These are phyloP conservation scores for Eupithecia tripunctaria DNA, from an alignment of 2,888 invertebrate species.

Conservation along the genomic window DNA sequence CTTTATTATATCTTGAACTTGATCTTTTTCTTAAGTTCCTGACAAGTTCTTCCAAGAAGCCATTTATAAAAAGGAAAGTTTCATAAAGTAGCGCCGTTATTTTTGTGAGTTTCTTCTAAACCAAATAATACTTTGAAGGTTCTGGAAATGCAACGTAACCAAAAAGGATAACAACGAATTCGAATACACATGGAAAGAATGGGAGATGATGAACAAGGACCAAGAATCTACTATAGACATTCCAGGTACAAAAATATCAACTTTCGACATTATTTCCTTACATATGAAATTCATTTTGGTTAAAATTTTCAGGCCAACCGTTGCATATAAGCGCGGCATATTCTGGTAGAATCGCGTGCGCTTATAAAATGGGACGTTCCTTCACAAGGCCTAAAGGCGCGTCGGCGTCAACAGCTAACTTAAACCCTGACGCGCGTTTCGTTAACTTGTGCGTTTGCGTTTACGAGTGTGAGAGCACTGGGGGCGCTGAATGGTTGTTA, in stretches of 20 bases:
- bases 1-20: too few species aligned
- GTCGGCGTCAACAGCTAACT: constrained; percentile 82
- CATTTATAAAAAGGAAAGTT: not conserved
- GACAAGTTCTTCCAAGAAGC: not conserved
- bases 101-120: not conserved
- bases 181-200: constrained; percentile 92
- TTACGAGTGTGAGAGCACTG: constrained; percentile 99
- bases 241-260: constrained; percentile 81
- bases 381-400: constrained; percentile 94
- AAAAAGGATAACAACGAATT: constrained; percentile 79
- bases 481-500: constrained; percentile 95
- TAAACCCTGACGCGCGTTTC: constrained; percentile 87
- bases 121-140: constrained; percentile 76
- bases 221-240: constrained; percentile 88
- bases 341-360: constrained; percentile 98
- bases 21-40: too few species aligned
- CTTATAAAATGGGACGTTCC: constrained; percentile 96
- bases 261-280: not conserved
- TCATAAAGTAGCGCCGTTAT: not conserved
- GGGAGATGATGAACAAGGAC: constrained; percentile 93
- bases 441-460: constrained; percentile 97
- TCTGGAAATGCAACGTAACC: constrained; percentile 92
- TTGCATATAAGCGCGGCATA: constrained; percentile 98
- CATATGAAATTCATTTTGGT: constrained; percentile 17
- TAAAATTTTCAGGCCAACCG: constrained; percentile 87